phyloP scores from a whole-genome alignment of 2,113 vertebrate species.

The Burhinus bistriatus region DNA sequence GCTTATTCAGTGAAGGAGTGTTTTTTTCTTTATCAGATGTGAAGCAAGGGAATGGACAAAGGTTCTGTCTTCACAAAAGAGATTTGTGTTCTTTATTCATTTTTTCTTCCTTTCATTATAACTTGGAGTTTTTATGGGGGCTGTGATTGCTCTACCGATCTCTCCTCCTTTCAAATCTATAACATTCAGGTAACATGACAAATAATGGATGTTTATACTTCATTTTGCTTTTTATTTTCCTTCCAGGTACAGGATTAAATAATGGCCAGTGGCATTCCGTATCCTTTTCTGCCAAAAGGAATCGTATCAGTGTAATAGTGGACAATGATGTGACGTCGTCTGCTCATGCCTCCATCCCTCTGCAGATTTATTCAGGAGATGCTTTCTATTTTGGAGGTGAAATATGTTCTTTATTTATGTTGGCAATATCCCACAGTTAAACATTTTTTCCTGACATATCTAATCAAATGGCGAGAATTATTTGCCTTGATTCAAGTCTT shows the following conservation, averaged over 20 bases:
- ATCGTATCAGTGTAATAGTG: conserved; percentile 77
- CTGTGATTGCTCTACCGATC: background rate
- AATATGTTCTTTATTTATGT: background rate
- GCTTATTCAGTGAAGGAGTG: background rate
- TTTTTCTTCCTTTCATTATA: background rate
- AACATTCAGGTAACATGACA: background rate
- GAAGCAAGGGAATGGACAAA: background rate
- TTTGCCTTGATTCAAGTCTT: background rate
- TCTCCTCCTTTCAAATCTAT: background rate
- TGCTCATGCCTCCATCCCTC: conserved; percentile 60
- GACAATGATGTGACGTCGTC: conserved; percentile 73
- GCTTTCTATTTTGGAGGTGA: conserved; percentile 88
- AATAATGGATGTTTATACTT: background rate
- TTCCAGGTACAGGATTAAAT: conserved; percentile 80
- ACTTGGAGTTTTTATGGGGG: background rate
- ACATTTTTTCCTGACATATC: background rate
- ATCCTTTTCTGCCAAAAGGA: conserved; percentile 76
- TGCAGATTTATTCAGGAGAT: conserved; percentile 70
- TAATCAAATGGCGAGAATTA: background rate
- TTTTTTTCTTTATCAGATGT: background rate
- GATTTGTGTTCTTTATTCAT: background rate
- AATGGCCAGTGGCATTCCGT: conserved; percentile 93
- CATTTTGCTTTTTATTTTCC: background rate
- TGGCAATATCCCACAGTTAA: background rate
- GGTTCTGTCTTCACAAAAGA: background rate